Percentiles rank a stretch among this genome's conserved stretches.
Conservation (phyloP, 2,888 invertebrate species). For the Cheiracanthium punctorium region DNA sequence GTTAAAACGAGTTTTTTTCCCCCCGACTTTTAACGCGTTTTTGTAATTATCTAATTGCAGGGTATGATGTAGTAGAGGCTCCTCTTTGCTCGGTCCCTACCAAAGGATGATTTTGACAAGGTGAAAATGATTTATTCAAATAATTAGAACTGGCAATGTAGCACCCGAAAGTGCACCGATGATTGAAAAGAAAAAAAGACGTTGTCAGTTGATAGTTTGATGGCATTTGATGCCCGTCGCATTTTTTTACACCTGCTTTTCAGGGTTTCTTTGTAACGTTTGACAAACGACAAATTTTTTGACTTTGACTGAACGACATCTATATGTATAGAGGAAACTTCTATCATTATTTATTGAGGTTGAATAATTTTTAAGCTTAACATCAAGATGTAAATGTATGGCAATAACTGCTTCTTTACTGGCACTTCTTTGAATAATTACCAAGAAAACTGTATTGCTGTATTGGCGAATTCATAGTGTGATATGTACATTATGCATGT, state of each 20-base stretch:
- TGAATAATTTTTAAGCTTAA: too few species aligned
- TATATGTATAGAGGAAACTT: too few species aligned
- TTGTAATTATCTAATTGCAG: conserved; percentile 4
- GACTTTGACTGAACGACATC: too few species aligned
- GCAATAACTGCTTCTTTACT: too few species aligned
- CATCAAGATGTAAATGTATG: too few species aligned
- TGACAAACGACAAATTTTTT: too few species aligned
- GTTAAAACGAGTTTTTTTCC: not conserved
- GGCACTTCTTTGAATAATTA: too few species aligned
- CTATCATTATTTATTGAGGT: too few species aligned
- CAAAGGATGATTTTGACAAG: not conserved
- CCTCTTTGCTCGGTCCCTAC: not conserved
- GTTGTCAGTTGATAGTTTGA: not conserved
- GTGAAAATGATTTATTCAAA: conserved; percentile 1
- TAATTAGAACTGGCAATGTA: not conserved
- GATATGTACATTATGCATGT: too few species aligned
- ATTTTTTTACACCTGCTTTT: conserved; percentile 12
- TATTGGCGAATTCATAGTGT: too few species aligned
- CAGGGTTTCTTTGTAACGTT: too few species aligned
- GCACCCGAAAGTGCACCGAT: not conserved
- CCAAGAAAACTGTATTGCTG: too few species aligned
- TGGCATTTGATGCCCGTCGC: not conserved
- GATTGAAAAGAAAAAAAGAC: not conserved
- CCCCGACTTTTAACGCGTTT: not conserved
- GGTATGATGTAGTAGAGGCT: not conserved